Evolutionary conservation across 2,888 invertebrate genomes (phyloP).

Genomic region (Spilarctia lutea): DNA sequence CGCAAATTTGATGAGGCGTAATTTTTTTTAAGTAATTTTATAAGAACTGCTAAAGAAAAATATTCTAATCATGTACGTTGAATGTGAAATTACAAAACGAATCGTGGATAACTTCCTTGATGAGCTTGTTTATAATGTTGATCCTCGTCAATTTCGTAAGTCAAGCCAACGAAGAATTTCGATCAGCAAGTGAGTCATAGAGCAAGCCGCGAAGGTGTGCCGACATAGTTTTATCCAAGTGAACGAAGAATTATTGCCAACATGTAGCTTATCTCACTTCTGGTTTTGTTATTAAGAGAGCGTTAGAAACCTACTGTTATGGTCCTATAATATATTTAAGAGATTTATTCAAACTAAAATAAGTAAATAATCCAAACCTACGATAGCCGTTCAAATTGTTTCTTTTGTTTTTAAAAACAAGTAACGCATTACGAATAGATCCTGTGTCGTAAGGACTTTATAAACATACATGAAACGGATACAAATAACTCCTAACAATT

Average conservation of each 20-base stretch:
- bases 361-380: neutral
- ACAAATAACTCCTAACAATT: too few species aligned
- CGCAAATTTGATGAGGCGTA: too few species aligned
- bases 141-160: conserved; percentile 68
- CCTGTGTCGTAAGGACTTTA: too few species aligned
- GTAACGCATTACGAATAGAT: too few species aligned
- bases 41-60: neutral
- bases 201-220: conserved; percentile 40
- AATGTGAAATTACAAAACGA: conserved; percentile 62
- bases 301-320: neutral
- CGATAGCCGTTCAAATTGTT: neutral
- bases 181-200: conserved; percentile 67
- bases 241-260: conserved; percentile 47
- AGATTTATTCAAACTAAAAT: neutral
- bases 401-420: too few species aligned
- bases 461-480: too few species aligned
- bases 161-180: conserved; percentile 62
- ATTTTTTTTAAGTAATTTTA: too few species aligned
- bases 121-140: conserved; percentile 63
- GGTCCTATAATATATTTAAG: neutral
- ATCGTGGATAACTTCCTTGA: conserved; percentile 67
- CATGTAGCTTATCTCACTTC: conserved; percentile 4
- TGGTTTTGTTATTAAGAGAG: neutral
- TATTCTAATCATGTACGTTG: conserved; percentile 46
- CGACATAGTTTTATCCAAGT: conserved; percentile 31